Base-by-base conservation (phyloP, 1,140 invertebrate species). In the Oppia nitens region DNA sequence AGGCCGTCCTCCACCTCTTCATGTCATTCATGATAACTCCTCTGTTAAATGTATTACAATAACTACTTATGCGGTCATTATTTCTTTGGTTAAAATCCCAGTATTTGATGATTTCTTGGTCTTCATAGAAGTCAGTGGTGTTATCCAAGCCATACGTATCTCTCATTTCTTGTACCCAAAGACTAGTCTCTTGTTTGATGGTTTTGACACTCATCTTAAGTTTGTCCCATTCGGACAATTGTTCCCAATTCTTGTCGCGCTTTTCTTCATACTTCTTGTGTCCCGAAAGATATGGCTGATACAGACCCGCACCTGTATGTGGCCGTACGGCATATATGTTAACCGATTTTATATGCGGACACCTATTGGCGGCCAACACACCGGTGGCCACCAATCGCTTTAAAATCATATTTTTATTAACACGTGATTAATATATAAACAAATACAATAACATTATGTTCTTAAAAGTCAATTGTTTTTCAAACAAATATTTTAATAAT, bases 31-130 rank as follows among this genome's bases (percentile, higher is more conserved):
- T 48, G 24, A 49, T 3, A 45, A 49, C 45, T 2, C 1, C 50
- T 26, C 17, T 40, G 17, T 57, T 57, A 50, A 4, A 50, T 27
- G 14, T 24, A 12, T 47, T 11, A 2, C 3, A 28, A 56, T 24
- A 56, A 26, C 56, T 57, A 20, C 45, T 49, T 20, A 57, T 11
- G 14, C 26, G 48, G 20, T 6, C 56, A 57, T 57, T 57, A 40
- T 57, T 57, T 24, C 11, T 20, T 52, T 57, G 56, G 40, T 57
- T 57, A 23, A 57, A 57, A 57, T 57, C 56, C 56, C 56, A 57
- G 27, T 49, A 49, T 25, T 57, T 57, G 11, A 57, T 24, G 4
- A 57, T 12, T 52, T 57, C 47, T 4, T 51, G 1, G 48, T 57
- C 56, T 23, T 49, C 50, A 57, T 49, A 57, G 11, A 12, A 1